Evolutionary conservation across 1,140 invertebrate genomes (phyloP).

Genomic region (Diploscapter pachys): DNA sequence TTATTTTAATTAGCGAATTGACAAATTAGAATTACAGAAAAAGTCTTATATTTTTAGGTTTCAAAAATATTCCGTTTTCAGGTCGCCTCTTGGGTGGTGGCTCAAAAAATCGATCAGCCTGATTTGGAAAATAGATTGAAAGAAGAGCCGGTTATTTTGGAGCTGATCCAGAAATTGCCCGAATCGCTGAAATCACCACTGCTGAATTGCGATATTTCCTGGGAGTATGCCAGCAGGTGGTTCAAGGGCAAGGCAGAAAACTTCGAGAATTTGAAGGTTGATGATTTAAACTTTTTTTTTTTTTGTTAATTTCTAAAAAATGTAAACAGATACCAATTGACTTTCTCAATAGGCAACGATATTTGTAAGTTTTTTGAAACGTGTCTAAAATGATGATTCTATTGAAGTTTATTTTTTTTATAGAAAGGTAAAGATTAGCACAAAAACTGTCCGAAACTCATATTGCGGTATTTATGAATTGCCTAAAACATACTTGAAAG

Average conservation of each 20-base stretch:
- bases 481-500: neutral
- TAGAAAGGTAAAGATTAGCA: too few relatives aligned
- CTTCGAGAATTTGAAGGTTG: neutral
- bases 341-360: neutral
- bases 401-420: neutral
- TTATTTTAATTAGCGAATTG: too few relatives aligned
- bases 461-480: neutral
- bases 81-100: slow-evolving; percentile 17
- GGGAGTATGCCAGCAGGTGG: slow-evolving; percentile 22
- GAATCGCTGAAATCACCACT: neutral
- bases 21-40: too few relatives aligned
- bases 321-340: too few relatives aligned
- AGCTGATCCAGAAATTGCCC: slow-evolving; percentile 1
- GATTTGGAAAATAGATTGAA: neutral
- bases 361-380: neutral
- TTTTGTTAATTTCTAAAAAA: neutral
- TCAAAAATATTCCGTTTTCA: neutral
- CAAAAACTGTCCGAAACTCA: too few relatives aligned
- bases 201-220: slow-evolving; percentile 17
- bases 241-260: slow-evolving; percentile 19
- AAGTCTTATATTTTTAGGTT: too few relatives aligned
- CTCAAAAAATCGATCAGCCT: neutral
- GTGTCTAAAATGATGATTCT: neutral
- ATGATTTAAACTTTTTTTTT: neutral
- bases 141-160: neutral